phyloP scores from a whole-genome alignment of 2,113 vertebrate species.

The Ceratotherium simum region DNA sequence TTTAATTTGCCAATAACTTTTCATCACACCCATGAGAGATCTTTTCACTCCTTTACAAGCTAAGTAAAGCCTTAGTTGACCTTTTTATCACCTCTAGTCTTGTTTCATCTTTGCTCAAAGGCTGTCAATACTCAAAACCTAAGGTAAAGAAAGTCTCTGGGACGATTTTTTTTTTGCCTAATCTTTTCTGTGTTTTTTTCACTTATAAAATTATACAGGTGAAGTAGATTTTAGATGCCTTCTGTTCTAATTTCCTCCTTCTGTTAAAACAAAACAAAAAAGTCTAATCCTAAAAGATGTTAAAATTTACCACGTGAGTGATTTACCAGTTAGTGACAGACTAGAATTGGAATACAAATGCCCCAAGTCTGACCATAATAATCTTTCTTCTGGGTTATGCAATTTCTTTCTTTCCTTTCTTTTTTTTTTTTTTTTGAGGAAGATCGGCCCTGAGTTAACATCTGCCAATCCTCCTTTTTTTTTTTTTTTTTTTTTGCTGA shows the following conservation, averaged over 20 bases:
- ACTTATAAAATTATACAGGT: neutral
- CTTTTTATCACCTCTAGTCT: neutral
- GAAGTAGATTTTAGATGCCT: neutral
- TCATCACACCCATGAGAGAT: neutral
- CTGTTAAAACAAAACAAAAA: neutral
- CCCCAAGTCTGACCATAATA: neutral
- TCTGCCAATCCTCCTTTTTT: no score
- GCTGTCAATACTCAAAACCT: neutral
- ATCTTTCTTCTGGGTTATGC: neutral
- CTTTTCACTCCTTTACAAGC: neutral
- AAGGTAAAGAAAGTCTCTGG: neutral
- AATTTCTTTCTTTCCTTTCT: no score
- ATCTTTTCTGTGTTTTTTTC: neutral
- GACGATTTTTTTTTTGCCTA: neutral
- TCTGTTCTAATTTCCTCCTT: neutral
- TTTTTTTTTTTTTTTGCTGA: no score
- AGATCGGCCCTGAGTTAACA: no score
- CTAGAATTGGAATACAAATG: neutral
- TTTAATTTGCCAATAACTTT: neutral
- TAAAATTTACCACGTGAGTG: neutral
- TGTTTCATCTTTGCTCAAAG: neutral
- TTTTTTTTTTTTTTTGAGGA: no score
- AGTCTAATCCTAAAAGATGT: neutral
- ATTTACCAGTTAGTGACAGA: neutral
- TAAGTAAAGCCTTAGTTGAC: neutral